phyloP scores from a whole-genome alignment of 2,797 vertebrate species.

The Pelochelys cantorii region DNA sequence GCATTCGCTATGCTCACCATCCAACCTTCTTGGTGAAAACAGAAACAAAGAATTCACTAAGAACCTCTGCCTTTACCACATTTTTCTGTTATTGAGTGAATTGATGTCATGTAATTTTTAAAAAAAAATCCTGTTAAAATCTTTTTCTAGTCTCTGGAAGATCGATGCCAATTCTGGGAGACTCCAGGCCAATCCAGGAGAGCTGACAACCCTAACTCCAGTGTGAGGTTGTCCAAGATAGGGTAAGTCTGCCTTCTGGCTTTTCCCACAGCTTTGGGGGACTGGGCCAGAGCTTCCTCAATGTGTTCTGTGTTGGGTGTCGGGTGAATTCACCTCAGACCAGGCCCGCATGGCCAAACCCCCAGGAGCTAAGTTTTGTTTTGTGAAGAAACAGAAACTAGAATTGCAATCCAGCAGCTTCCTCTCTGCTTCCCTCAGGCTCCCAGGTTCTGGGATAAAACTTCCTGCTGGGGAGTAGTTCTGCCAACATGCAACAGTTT shows the following conservation, averaged over 20 bases:
- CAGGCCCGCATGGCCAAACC: background rate
- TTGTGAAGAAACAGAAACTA: background rate
- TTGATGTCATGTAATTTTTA: too few relatives aligned
- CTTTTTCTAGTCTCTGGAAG: too few relatives aligned
- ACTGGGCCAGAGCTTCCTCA: background rate
- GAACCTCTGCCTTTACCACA: too few relatives aligned
- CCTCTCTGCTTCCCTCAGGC: background rate
- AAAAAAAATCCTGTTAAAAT: too few relatives aligned
- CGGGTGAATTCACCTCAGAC: background rate
- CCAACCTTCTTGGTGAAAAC: too few relatives aligned
- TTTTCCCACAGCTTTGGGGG: background rate
- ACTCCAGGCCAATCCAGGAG: too few relatives aligned
- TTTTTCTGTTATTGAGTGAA: too few relatives aligned
- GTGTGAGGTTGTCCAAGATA: background rate
- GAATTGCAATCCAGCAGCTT: background rate
- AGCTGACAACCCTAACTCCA: too few relatives aligned
- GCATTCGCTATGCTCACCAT: too few relatives aligned
- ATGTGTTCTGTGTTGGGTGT: background rate
- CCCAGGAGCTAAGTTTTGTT: background rate
- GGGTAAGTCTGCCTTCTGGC: background rate
- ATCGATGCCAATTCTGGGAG: too few relatives aligned
- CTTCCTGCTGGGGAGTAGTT: background rate
- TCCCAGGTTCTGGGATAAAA: background rate
- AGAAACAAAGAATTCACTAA: too few relatives aligned
- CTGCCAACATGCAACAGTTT: background rate